Conservation (phyloP, 2,113 vertebrate genomes). For the Campylomormyrus tamandua region DNA sequence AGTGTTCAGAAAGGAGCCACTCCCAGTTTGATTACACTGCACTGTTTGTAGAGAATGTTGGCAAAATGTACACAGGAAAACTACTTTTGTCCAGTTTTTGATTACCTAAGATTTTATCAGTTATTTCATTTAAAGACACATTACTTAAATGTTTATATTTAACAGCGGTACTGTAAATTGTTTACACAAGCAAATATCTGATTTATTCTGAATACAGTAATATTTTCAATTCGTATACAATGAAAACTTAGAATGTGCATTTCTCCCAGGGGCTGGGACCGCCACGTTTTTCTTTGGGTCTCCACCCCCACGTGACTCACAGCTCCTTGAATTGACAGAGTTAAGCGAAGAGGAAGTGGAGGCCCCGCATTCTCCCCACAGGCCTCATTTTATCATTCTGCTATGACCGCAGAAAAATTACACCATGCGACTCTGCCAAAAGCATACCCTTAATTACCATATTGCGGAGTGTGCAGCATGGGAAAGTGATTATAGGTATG, state of each 20-base stretch:
- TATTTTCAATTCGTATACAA: not conserved
- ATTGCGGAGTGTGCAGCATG: not conserved
- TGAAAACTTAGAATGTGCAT: not conserved
- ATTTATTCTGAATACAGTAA: not conserved
- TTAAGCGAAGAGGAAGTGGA: not conserved
- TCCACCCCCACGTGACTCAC: not conserved
- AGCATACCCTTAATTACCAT: not conserved
- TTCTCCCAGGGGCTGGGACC: not conserved
- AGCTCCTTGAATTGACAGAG: not conserved
- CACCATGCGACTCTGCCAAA: not conserved
- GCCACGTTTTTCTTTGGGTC: not conserved
- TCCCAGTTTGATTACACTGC: not conserved
- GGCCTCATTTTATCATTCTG: not conserved
- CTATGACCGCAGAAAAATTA: not conserved
- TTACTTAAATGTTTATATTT: not conserved
- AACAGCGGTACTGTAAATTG: not conserved
- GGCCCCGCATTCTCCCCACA: no score
- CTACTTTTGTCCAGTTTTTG: not conserved
- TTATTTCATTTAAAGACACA: not conserved
- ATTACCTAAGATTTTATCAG: not conserved
- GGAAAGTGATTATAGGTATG: slow-evolving; percentile 15
- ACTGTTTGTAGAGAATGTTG: not conserved
- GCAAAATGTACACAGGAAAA: not conserved
- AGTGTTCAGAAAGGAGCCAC: not conserved
- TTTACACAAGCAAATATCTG: not conserved